Base-by-base conservation (phyloP, 1,140 invertebrate species). In the Drosophila funebris region DNA sequence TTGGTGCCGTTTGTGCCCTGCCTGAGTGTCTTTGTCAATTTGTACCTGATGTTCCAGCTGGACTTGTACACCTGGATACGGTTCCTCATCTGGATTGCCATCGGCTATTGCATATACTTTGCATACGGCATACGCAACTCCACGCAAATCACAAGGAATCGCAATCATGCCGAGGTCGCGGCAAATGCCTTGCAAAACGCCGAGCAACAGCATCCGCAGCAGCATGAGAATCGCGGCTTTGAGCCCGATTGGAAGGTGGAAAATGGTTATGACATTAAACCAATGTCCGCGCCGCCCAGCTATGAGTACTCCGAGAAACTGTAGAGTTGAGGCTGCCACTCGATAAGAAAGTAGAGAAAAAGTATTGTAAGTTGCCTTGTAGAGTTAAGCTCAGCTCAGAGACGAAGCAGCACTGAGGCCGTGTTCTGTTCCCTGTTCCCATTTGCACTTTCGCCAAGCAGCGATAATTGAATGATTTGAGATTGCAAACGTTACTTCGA, bases 41-140 rank as follows among this genome's bases (percentile, higher is more conserved):
- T 97, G 37, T 96, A 97, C 91, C 93, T 98, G 22, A 98, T 98
- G 96, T 93, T 97, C 75, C 96, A 97, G 92, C 92, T 98, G 57
- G 95, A 96, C 81, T 88, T 93, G 24, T 93, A 95, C 71, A 98
- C 97, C 1, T 98, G 97, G 97, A 94, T 97, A 44, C 94, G 97
- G 80, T 96, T 98, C 90, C 93, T 93, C 14, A 93, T 97, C 29
- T 98, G 97, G 97, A 94, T 98, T 87, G 76, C 93, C n/a, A 92
- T 96, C 31, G 95, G 95, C 93, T 93, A 94, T 82, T 48, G 92
- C 0, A 94, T 95, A 46, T 94, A 94, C 63, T 94, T 95, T 62
- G 69, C 89, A 13, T 95, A 94, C 60, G 94, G 94, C 27, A 87
- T 94, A 24, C 90, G 92, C 39, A 92, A 94, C 71, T 93, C 93